Conservation (phyloP, 2,113 vertebrate genomes). For the Tympanuchus pallidicinctus region DNA sequence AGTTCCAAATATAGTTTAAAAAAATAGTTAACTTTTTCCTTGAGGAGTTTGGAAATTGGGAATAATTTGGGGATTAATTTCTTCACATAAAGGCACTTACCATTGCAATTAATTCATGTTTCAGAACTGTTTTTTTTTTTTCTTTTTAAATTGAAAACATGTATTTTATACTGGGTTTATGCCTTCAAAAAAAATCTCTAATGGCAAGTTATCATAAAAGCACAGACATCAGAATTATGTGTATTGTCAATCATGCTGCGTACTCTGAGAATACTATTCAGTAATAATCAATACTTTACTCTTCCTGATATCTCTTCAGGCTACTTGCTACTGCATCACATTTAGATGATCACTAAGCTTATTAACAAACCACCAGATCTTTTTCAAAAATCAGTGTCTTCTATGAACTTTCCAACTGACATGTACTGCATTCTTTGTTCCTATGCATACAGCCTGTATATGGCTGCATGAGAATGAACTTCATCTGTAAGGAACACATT, state of each 20-base stretch:
- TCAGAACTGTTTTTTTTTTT: background rate
- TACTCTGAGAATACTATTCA: background rate
- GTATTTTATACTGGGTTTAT: background rate
- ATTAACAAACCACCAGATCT: background rate
- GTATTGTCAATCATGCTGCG: background rate
- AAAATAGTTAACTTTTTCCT: background rate
- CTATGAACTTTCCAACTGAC: background rate
- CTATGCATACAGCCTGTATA: background rate
- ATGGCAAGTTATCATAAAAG: background rate
- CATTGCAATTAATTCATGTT: background rate
- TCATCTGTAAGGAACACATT: background rate
- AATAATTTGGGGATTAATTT: background rate
- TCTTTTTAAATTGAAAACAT: background rate
- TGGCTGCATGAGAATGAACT: background rate
- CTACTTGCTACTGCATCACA: background rate
- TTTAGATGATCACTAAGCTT: background rate
- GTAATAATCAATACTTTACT: background rate
- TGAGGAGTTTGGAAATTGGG: background rate
- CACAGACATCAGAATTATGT: background rate
- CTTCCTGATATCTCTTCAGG: background rate
- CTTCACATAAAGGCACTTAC: background rate
- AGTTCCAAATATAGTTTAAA: background rate
- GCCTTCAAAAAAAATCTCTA: background rate
- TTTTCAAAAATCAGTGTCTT: background rate
- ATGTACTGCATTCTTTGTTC: background rate